Conservation (phyloP, 1,140 invertebrate genomes). For the Meloidogyne hapla region DNA sequence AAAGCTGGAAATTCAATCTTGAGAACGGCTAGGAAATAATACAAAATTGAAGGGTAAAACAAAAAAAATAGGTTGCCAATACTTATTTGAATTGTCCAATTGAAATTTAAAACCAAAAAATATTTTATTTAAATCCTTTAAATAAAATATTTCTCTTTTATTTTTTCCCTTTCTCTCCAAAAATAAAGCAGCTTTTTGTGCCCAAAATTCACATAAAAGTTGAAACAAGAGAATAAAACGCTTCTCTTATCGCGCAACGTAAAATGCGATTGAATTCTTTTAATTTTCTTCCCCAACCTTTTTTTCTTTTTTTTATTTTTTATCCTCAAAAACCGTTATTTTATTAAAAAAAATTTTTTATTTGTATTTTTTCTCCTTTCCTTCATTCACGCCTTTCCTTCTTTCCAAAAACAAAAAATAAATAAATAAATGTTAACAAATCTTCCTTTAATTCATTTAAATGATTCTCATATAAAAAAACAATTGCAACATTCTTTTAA, state of each 20-base stretch:
- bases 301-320: too few species aligned
- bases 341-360: too few species aligned
- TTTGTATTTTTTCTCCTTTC: not conserved
- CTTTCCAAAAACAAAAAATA: not conserved
- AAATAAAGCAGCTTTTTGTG: not conserved
- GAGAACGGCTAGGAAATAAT: not conserved
- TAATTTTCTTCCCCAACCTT: too few species aligned
- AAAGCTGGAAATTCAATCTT: not conserved
- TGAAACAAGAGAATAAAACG: not conserved
- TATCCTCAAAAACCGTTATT: too few species aligned
- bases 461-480: too few species aligned
- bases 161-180: not conserved
- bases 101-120: constrained; percentile 1
- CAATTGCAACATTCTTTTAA: too few species aligned
- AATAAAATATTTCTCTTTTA: too few species aligned
- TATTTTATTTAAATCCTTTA: not conserved
- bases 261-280: not conserved
- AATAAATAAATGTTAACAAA: too few species aligned
- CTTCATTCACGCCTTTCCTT: not conserved
- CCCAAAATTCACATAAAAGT: not conserved
- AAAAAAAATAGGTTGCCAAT: not conserved
- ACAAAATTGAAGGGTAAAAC: not conserved
- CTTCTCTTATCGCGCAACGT: not conserved
- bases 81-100: not conserved
- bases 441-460: too few species aligned